Percentiles rank a stretch among this genome's conserved stretches.
Conservation (phyloP, 2,113 vertebrate genomes). For the Ptychochromis oligacanthus region DNA sequence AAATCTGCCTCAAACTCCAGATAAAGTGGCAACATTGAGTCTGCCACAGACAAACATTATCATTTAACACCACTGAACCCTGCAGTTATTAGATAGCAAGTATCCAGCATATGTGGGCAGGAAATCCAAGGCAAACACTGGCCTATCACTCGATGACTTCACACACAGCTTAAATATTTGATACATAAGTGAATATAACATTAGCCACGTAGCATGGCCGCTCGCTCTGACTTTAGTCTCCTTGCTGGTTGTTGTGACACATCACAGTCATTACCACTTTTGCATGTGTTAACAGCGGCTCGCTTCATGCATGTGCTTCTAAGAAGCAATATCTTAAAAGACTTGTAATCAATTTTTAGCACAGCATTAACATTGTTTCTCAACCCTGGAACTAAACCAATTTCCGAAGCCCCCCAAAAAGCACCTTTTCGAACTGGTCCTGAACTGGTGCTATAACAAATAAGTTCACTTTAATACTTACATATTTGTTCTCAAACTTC, state of each 20-base stretch:
- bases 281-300: background rate
- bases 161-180: background rate
- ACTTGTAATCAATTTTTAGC: background rate
- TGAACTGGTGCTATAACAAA: background rate
- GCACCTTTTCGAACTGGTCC: background rate
- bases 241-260: background rate
- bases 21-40: background rate
- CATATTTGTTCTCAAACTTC: conserved; percentile 98
- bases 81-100: background rate
- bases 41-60: background rate
- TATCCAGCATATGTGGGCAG: background rate
- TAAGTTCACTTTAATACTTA: conserved; percentile 75
- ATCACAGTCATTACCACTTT: background rate
- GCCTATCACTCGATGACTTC: background rate
- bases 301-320: background rate
- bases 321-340: background rate
- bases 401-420: background rate
- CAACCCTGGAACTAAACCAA: background rate
- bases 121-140: background rate
- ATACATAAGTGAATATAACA: background rate
- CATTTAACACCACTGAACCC: background rate
- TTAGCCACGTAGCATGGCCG: background rate
- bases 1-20: background rate
- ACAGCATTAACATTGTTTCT: background rate
- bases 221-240: background rate